Percentiles rank a stretch among this genome's conserved stretches.
Conservation (phyloP, 1,140 invertebrate species). For the Homalodisca vitripennis region DNA sequence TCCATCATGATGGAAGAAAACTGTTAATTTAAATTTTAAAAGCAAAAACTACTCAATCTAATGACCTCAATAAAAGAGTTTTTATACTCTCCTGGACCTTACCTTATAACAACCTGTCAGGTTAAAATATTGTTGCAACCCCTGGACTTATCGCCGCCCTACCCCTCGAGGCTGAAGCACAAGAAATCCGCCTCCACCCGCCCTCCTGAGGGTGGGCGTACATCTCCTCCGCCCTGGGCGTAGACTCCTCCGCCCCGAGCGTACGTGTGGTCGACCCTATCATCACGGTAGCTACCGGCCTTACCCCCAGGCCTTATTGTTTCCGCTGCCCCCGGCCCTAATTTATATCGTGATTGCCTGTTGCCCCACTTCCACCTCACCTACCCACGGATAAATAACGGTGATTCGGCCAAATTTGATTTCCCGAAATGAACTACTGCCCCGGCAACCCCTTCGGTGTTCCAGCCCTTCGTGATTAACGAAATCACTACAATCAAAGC, state of each 20-base stretch:
- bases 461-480: neutral
- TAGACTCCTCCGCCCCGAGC: neutral
- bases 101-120: no score
- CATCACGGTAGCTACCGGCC: conserved; percentile 6
- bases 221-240: neutral
- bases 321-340: conserved; percentile 1
- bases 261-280: neutral
- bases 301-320: conserved; percentile 4
- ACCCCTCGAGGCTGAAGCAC: neutral
- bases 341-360: conserved; percentile 1
- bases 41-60: no score
- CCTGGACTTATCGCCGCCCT: no score
- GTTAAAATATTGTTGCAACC: no score
- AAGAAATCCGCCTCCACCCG: neutral
- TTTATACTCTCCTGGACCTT: no score
- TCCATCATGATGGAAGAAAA: no score
- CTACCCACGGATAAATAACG: conserved; percentile 13
- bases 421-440: conserved; percentile 14
- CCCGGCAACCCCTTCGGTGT: neutral
- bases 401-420: conserved; percentile 17
- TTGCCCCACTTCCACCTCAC: neutral
- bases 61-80: no score
- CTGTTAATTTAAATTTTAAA: no score
- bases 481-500: conserved; percentile 1
- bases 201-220: neutral